Conservation (phyloP, 2,797 vertebrate genomes). For the Sitta carolinensis region DNA sequence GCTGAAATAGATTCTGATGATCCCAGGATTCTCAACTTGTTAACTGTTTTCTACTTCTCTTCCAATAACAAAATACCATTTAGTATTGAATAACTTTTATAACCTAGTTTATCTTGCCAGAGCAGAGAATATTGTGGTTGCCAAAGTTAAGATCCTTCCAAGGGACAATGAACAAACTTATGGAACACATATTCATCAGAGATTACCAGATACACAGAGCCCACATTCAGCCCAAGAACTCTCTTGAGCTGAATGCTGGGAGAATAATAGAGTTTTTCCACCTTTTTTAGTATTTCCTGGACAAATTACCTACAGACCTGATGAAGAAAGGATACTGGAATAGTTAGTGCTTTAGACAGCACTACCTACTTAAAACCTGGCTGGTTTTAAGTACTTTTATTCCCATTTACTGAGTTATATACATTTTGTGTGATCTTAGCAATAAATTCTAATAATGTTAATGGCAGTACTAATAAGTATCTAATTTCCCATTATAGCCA, state of each 20-base stretch:
- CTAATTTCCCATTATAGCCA: not conserved
- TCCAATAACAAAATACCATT: not conserved
- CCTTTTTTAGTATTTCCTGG: not conserved
- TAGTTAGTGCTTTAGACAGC: not conserved
- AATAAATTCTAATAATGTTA: not conserved
- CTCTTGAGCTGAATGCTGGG: not conserved
- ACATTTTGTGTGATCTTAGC: not conserved
- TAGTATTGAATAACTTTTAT: not conserved
- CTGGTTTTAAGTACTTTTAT: not conserved
- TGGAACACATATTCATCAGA: not conserved
- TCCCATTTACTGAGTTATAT: not conserved
- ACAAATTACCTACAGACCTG: not conserved
- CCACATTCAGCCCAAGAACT: not conserved
- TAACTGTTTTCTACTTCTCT: not conserved
- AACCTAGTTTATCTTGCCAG: not conserved
- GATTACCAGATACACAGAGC: not conserved
- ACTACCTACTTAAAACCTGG: not conserved
- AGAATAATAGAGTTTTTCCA: not conserved
- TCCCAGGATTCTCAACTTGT: not conserved
- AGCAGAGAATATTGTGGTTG: not conserved
- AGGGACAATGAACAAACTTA: not conserved
- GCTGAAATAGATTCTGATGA: not conserved
- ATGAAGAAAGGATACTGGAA: not conserved
- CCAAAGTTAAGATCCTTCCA: not conserved
- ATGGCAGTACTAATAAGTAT: not conserved